Evolutionary conservation across 1,140 invertebrate species (phyloP).

Genomic region (Euwallacea fornicatus): DNA sequence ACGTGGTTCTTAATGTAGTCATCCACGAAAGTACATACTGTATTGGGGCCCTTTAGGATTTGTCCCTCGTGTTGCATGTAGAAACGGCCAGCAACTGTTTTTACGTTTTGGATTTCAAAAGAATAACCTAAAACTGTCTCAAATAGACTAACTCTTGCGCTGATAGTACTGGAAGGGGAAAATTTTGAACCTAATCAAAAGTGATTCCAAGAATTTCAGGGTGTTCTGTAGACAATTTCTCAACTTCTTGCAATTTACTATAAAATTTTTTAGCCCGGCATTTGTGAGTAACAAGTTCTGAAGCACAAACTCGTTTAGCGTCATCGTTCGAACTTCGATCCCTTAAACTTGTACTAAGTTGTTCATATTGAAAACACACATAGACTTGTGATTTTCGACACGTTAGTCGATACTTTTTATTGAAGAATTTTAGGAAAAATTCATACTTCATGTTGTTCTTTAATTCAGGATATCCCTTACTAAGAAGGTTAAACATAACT

Average conservation of each 20-base stretch:
- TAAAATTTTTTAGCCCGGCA: slow-evolving; percentile 47
- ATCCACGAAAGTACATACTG: slow-evolving; percentile 23
- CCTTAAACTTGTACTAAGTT: slow-evolving; percentile 28
- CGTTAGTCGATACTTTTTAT: slow-evolving; percentile 41
- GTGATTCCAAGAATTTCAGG: slow-evolving; percentile 35
- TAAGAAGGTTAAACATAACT: no score
- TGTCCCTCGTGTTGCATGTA: slow-evolving; percentile 43
- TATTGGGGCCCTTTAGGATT: slow-evolving; percentile 28
- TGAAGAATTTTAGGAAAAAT: no score
- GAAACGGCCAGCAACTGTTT: slow-evolving; percentile 36
- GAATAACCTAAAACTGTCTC: slow-evolving; percentile 45
- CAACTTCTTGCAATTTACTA: slow-evolving; percentile 40
- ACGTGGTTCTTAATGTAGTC: slow-evolving; percentile 22
- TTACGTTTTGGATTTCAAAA: slow-evolving; percentile 48
- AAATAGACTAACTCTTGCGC: slow-evolving; percentile 39
- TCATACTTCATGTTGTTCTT: no score
- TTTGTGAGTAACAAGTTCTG: no score
- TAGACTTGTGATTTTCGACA: no score
- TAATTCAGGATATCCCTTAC: no score
- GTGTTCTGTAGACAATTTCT: slow-evolving; percentile 36
- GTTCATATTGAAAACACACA: slow-evolving; percentile 43
- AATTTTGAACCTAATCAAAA: slow-evolving; percentile 52
- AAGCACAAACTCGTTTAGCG: slow-evolving; percentile 43
- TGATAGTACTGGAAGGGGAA: slow-evolving; percentile 37
- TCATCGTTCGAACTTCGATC: slow-evolving; percentile 31